These are phyloP conservation scores for Pachypsylla venusta DNA, from an alignment of 1,140 invertebrate species.

Conservation along the genomic window DNA sequence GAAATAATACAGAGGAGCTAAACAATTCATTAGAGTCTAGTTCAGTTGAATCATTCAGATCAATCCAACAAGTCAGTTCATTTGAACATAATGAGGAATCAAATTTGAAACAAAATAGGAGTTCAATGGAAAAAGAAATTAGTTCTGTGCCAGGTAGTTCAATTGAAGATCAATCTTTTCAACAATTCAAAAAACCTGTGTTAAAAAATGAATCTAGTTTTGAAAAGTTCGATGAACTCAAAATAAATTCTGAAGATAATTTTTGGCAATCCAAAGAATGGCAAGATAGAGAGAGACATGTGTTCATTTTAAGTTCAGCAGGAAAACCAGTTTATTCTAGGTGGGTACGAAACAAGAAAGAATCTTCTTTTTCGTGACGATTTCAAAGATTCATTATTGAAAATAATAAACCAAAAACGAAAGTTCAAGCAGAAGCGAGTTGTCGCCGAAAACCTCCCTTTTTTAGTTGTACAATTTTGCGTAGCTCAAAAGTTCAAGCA, in stretches of 20 bases:
- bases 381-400: conserved; percentile 14
- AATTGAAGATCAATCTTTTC: too few relatives aligned
- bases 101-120: not conserved
- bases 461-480: not conserved
- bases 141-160: too few relatives aligned
- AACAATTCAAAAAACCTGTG: not conserved
- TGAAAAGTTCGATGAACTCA: not conserved
- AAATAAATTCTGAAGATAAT: conserved; percentile 29
- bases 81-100: not conserved
- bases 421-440: not conserved
- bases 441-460: not conserved
- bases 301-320: conserved; percentile 86
- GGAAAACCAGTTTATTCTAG: conserved; percentile 93
- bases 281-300: conserved; percentile 70
- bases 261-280: conserved; percentile 48
- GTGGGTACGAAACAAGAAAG: conserved; percentile 31
- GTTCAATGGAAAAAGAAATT: too few relatives aligned
- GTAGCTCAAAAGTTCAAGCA: too few relatives aligned
- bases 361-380: not conserved
- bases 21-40: too few relatives aligned
- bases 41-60: too few relatives aligned
- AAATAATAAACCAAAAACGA: not conserved
- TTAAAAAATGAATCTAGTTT: not conserved
- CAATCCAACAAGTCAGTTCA: not conserved
- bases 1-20: too few relatives aligned